Percentiles rank a stretch among this genome's conserved stretches.
These are phyloP conservation scores for Takifugu flavidus DNA, from an alignment of 2,113 vertebrate genomes.

Conservation along the genomic window DNA sequence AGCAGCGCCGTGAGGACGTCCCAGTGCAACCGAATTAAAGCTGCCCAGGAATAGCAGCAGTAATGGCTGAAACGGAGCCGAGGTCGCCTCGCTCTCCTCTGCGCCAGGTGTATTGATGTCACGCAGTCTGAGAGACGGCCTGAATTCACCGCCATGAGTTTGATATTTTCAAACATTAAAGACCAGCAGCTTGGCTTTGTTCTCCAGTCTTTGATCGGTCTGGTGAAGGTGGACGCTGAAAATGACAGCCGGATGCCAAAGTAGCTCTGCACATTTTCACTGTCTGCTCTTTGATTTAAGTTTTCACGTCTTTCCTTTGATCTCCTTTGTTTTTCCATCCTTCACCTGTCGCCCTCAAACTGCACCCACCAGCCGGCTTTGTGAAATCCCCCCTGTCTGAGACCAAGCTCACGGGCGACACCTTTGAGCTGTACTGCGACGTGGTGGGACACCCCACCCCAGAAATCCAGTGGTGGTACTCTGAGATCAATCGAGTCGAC, in stretches of 20 bases:
- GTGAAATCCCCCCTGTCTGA: slow-evolving; percentile 96
- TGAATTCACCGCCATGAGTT: not conserved
- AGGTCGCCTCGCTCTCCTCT: slow-evolving; percentile 7
- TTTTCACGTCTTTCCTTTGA: slow-evolving; percentile 1
- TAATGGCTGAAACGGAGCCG: slow-evolving; percentile 28
- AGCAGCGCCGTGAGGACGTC: slow-evolving; percentile 34
- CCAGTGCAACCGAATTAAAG: slow-evolving; percentile 47
- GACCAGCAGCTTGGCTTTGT: not conserved
- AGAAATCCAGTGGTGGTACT: slow-evolving; percentile 99
- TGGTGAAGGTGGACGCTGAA: no score
- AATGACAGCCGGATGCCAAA: not conserved
- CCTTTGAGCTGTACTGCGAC: slow-evolving; percentile 97
- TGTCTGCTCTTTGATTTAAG: slow-evolving; percentile 17
- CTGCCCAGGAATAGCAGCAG: slow-evolving; percentile 45
- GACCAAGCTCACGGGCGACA: slow-evolving; percentile 94
- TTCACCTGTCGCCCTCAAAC: slow-evolving; percentile 16
- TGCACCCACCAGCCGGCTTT: slow-evolving; percentile 87
- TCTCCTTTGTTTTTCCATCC: slow-evolving; percentile 25
- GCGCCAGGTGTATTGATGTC: not conserved
- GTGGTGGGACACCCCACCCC: slow-evolving; percentile 94
- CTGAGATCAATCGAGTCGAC: slow-evolving; percentile 92
- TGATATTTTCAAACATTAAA: not conserved
- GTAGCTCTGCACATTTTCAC: not conserved
- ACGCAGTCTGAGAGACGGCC: no score
- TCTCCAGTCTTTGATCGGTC: no score